Evolutionary conservation across 2,888 invertebrate genomes (phyloP), one percentile per base, ranked within the genome.

Genomic region (Leucophenga montana): DNA sequence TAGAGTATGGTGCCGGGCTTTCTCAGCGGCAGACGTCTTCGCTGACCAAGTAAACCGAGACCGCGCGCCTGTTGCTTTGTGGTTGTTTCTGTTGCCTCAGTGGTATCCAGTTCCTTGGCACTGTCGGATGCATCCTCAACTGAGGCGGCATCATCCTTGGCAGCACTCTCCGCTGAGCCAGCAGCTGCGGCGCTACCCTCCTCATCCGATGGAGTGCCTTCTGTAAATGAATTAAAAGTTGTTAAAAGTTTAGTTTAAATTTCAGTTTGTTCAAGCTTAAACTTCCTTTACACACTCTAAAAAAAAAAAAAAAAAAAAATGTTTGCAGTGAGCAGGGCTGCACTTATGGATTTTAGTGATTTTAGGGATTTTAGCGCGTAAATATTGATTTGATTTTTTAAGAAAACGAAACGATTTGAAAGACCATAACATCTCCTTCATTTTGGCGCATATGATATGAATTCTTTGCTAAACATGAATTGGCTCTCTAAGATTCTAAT

Each of bases 11-110:
- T 90, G 76, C 91, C 92, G 2, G 91, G 92, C 76, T 91, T 91
- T 85, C 92, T 89, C 50, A 90, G 85, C 33, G 92, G 91, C 80
- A 94, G 90, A 85, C 94, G 92, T 83, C 92, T 90, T 77, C 95
- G 90, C 61, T 93, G 92, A 2, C 94, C 93, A 62, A 95, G 89
- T 44, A 95, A 90, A 50, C 94, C 93, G 48, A 94, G 88, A 0
- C 93, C 93, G 72, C 92, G 90, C 39, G 93, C 91, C 69, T 90
- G 90, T 61, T 91, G 90, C 71, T 92, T 90, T 33, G 90, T 85
- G 54, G 90, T 85, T 66, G 88, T 88, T 67, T 92, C 92, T 31
- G 90, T 90, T 46, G 87, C 88, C 72, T 88, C 90, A 57, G 85
- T 84, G 68, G 80, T 77, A 20, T 85, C 85, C 66, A 78, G 81